Conservation (phyloP, 2,888 invertebrate species). For the Acronicta alni region DNA sequence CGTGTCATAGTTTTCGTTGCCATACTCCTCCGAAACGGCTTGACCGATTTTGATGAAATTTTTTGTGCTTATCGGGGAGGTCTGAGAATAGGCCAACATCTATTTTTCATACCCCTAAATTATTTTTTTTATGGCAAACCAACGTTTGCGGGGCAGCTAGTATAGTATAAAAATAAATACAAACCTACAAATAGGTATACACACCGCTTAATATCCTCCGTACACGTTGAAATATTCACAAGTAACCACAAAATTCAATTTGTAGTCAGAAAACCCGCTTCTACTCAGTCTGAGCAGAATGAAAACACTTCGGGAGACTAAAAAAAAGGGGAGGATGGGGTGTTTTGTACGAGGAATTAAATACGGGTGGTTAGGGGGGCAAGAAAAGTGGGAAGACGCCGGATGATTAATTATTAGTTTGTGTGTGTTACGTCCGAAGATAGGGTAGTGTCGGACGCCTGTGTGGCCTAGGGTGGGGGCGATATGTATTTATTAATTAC, state of each 20-base stretch:
- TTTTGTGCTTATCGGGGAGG: too few relatives aligned
- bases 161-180: slow-evolving; percentile 30
- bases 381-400: slow-evolving; percentile 76
- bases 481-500: slow-evolving; percentile 65
- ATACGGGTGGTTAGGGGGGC: slow-evolving; percentile 71
- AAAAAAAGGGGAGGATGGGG: slow-evolving; percentile 76
- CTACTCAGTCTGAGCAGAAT: slow-evolving; percentile 83
- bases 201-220: slow-evolving; percentile 80
- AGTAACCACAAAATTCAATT: slow-evolving; percentile 88
- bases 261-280: slow-evolving; percentile 76
- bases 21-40: too few relatives aligned
- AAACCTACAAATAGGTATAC: slow-evolving; percentile 36
- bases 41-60: too few relatives aligned
- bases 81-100: too few relatives aligned
- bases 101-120: too few relatives aligned
- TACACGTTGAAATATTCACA: slow-evolving; percentile 81
- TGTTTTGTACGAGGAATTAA: slow-evolving; percentile 84
- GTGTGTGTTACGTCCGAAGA: slow-evolving; percentile 83
- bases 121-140: too few relatives aligned
- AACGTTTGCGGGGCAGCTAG: slow-evolving; percentile 17
- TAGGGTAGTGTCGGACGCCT: slow-evolving; percentile 65
- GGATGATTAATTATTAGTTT: slow-evolving; percentile 89
- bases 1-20: too few relatives aligned
- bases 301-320: slow-evolving; percentile 75
- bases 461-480: slow-evolving; percentile 52